Base-by-base conservation (phyloP, 2,888 invertebrate species). In the Chalcis sispes region DNA sequence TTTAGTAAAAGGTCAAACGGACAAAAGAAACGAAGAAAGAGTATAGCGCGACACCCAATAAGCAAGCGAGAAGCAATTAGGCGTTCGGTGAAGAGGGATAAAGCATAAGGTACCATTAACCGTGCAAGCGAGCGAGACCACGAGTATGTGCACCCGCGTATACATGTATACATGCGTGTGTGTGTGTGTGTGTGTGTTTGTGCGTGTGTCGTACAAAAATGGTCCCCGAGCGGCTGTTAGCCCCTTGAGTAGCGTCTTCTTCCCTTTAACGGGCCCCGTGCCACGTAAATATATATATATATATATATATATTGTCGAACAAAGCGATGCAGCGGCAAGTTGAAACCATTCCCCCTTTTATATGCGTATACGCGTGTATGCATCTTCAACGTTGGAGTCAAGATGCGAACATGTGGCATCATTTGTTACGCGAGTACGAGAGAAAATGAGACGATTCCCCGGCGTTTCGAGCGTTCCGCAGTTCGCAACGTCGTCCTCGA, bases 321-420 rank as follows among this genome's bases (percentile, higher is more conserved):
- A n/a, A n/a, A n/a, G n/a, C n/a, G n/a, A n/a, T n/a, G n/a, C n/a
- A 72, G 77, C 76, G 61, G 25, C 61, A 75, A 79, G 80, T 83
- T 81, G 4, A 10, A 13, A 80, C 83, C 83, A 80, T 82, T 81
- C 78, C 79, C 80, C 81, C 79, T n/a, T n/a, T n/a, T n/a, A n/a
- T n/a, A n/a, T n/a, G n/a, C n/a, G n/a, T n/a, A n/a, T n/a, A n/a
- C 70, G 71, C 78, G 65, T 32, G 27, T 42, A 0, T 20, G 59
- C n/a, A 36, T 36, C 23, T 50, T 18, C 29, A 25, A 50, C 50
- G n/a, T n/a, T 46, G 23, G 50, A 85, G 83, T 84, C 85, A 86
- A 88, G 87, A 86, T 85, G 82, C 82, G 86, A 88, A 86, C 88
- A 88, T 88, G 88, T 88, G 88, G 88, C 87, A 83, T 88, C 87